phyloP scores from a whole-genome alignment of 2,113 vertebrate species.

The Patagioenas fasciata region DNA sequence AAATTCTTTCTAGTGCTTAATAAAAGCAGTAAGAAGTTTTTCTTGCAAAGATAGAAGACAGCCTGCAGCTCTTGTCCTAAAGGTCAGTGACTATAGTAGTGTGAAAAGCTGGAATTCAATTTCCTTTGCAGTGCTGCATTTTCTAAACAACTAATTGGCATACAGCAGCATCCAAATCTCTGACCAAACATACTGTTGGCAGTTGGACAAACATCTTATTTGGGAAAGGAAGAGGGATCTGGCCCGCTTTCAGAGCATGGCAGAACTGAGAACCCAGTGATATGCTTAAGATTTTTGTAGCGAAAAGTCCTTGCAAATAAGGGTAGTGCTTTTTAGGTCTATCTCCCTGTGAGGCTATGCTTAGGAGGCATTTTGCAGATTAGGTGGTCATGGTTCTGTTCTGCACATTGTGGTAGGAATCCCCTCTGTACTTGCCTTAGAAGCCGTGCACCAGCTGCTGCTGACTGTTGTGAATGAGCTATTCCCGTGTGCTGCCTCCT shows the following conservation, averaged over 20 bases:
- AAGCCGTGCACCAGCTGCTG: neutral
- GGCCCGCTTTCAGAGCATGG: neutral
- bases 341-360: neutral
- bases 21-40: neutral
- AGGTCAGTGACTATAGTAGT: neutral
- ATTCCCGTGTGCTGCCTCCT: neutral
- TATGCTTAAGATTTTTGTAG: neutral
- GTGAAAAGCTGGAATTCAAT: neutral
- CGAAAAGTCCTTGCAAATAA: neutral
- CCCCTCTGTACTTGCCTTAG: neutral
- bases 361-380: constrained; percentile 1
- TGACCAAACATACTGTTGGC: neutral
- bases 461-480: neutral
- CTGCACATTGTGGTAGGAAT: neutral
- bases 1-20: neutral
- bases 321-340: neutral
- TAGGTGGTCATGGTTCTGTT: neutral
- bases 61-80: neutral
- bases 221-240: neutral
- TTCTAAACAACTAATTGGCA: neutral
- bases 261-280: neutral
- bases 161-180: neutral
- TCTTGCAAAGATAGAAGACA: neutral
- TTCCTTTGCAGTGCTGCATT: neutral
- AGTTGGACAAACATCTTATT: neutral